Percentiles rank a stretch among this genome's conserved stretches.
phyloP scores from a whole-genome alignment of 2,113 vertebrate species.

The Odocoileus virginianus region DNA sequence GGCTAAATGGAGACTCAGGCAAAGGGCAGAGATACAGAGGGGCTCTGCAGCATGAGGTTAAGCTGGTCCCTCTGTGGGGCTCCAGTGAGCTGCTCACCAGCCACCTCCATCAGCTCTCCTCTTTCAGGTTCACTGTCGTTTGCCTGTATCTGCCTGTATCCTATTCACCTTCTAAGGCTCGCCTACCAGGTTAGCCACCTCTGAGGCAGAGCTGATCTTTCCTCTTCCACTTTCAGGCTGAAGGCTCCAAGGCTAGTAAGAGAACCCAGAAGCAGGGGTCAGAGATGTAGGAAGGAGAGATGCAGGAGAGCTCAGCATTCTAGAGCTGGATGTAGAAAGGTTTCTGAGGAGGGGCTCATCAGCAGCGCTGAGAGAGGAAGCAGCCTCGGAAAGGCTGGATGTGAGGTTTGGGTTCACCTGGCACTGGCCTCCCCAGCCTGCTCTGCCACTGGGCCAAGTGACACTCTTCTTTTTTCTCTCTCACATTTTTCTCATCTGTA shows the following conservation, averaged over 20 bases:
- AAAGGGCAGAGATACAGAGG: slow-evolving; percentile 86
- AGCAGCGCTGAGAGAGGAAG: neutral
- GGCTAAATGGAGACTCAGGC: slow-evolving; percentile 85
- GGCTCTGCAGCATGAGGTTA: slow-evolving; percentile 81
- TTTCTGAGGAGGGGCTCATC: neutral
- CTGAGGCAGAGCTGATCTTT: neutral
- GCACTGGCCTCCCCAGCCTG: neutral
- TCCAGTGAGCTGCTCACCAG: slow-evolving; percentile 32
- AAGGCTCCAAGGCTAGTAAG: neutral
- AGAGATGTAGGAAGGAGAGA: neutral
- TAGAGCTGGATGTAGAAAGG: neutral
- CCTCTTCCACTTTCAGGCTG: neutral
- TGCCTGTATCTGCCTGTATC: slow-evolving; percentile 46
- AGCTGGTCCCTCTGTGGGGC: slow-evolving; percentile 77
- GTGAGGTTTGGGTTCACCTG: neutral
- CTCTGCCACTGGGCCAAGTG: neutral
- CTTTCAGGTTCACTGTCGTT: neutral
- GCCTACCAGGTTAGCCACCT: neutral
- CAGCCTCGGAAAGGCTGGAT: neutral
- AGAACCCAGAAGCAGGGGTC: neutral
- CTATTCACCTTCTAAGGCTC: slow-evolving; percentile 81
- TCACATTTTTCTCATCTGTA: neutral
- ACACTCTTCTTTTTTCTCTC: neutral
- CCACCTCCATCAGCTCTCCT: rapidly evolving
- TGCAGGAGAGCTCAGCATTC: neutral